Percentiles rank a stretch among this genome's conserved stretches.
These are phyloP conservation scores for Silurus lanzhouensis DNA, from an alignment of 2,797 vertebrate genomes.

Conservation along the genomic window DNA sequence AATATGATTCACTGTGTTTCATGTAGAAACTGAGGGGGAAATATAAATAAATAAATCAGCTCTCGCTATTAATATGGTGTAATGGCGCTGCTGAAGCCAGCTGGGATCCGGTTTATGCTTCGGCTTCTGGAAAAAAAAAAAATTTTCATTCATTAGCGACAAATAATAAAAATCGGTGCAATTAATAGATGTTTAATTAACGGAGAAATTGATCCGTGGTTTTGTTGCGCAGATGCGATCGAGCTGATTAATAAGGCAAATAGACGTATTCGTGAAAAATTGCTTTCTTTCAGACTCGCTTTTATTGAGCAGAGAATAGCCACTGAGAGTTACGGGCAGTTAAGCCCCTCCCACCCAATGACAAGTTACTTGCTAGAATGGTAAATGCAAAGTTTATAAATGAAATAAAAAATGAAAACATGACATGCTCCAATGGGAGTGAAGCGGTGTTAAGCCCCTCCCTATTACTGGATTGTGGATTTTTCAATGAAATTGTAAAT, in stretches of 20 bases:
- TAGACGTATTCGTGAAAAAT: background rate
- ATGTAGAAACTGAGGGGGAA: background rate
- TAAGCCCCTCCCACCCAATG: too few relatives aligned
- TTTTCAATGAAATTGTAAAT: too few relatives aligned
- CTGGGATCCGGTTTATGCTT: conserved; percentile 56
- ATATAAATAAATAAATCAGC: background rate
- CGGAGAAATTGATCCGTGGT: background rate
- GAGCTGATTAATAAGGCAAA: background rate
- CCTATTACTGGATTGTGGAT: too few relatives aligned
- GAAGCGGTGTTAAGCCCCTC: too few relatives aligned
- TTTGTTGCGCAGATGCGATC: too few relatives aligned
- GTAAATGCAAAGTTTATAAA: too few relatives aligned
- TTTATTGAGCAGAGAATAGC: too few relatives aligned
- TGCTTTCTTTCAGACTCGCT: too few relatives aligned
- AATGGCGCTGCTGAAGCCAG: conserved; percentile 55
- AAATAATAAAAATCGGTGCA: conserved; percentile 20
- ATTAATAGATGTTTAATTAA: background rate
- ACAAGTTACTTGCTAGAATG: too few relatives aligned
- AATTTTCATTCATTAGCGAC: conserved; percentile 50
- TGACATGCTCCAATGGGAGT: too few relatives aligned
- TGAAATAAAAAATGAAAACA: too few relatives aligned
- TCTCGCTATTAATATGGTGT: conserved; percentile 54
- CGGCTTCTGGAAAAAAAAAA: conserved; percentile 46
- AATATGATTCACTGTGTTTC: conserved; percentile 1
- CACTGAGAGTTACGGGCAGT: too few relatives aligned